phyloP scores from a whole-genome alignment of 2,797 vertebrate genomes.

The Catostomus latipinnis region DNA sequence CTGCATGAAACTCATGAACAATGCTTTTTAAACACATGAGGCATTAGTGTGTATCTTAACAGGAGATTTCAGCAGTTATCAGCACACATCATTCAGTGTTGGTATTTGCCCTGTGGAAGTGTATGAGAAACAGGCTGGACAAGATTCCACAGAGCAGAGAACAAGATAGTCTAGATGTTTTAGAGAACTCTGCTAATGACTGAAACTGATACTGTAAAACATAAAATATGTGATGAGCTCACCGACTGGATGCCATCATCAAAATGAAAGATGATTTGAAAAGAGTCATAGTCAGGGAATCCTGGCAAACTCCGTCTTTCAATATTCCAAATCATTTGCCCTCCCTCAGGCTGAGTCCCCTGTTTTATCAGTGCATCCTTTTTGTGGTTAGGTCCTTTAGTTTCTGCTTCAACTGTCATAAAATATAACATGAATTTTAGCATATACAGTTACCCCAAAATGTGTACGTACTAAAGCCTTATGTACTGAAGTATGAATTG shows the following conservation, averaged over 20 bases:
- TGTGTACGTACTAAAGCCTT: background rate
- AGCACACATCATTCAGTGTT: conserved; percentile 22
- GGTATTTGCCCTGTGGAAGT: background rate
- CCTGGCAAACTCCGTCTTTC: conserved; percentile 66
- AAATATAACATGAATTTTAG: conserved; percentile 35
- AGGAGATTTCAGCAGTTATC: background rate
- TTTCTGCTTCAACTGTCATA: conserved; percentile 46
- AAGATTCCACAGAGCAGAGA: conserved; percentile 39
- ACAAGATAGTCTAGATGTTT: conserved; percentile 10
- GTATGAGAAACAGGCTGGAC: conserved; percentile 44
- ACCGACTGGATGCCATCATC: conserved; percentile 72
- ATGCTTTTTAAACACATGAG: conserved; percentile 10
- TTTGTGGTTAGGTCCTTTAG: conserved; percentile 27
- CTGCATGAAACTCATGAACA: background rate
- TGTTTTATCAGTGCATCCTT: background rate
- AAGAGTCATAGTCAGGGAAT: conserved; percentile 63
- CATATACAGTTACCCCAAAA: background rate
- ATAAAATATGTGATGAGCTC: conserved; percentile 19
- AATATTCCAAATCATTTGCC: conserved; percentile 65
- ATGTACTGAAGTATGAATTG: too few relatives aligned
- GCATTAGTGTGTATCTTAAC: conserved; percentile 9
- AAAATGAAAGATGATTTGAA: conserved; percentile 71
- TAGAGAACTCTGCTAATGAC: background rate
- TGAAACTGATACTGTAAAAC: background rate
- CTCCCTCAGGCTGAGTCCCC: conserved; percentile 68